Base-by-base conservation (phyloP, 2,797 vertebrate genomes). In the Rhinatrema bivittatum region DNA sequence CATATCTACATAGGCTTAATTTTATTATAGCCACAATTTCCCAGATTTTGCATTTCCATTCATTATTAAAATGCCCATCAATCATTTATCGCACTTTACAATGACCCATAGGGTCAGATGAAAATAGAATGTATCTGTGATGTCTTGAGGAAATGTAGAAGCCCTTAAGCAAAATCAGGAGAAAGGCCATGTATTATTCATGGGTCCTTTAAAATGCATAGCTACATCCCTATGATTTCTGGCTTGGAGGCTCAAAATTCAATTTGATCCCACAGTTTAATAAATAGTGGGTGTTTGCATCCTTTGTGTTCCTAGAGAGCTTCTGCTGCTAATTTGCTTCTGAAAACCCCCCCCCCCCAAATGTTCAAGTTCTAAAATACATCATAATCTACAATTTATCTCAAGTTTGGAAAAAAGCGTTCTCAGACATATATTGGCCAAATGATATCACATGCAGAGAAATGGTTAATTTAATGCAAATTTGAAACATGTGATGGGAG, bases 281-380 rank as follows among this genome's bases (percentile, higher is more conserved):
- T 39, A 31, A n/a, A 39, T 16, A 25, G 7, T 39, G 54, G 29
- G 19, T 31, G 35, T 10, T 21, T 49, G 4, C 10, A 53, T 25
- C 10, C 3, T 17, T 26, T 69, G 36, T 66, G 12, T 63, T 57
- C 25, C 39, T 36, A 48, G 39, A 48, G 39, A 23, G 17, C 61
- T 39, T 32, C 59, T 47, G 8, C 20, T 40, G 64, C 82, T 76
- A 56, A 56, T 68, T 52, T 65, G 53, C 28, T 65, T 53, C 52
- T 50, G 55, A 17, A 19, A 12, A 15, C n/a, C 9, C 16, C 25
- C 34, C 20, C 16, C 42, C 30, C 22, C 38, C 36, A 3, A 14
- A 40, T 32, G 23, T 20, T 24, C 55, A 52, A 70, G 58, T 44
- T 56, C 64, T 70, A 62, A 80, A 82, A 88, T 84, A 85, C 56